Conservation (phyloP, 1,140 invertebrate genomes). For the Zophobas atratus region DNA sequence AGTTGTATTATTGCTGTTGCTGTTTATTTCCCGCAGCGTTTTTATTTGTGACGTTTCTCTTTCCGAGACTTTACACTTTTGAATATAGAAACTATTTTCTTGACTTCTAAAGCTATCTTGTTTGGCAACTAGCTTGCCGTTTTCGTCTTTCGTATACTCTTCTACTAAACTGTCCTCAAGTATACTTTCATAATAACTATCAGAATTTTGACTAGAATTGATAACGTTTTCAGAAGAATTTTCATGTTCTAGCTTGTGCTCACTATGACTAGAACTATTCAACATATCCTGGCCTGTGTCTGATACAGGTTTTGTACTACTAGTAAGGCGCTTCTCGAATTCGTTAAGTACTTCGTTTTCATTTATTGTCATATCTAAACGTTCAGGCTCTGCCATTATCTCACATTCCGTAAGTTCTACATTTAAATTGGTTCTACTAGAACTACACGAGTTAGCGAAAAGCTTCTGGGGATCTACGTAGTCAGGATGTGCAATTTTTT, state of each 20-base stretch:
- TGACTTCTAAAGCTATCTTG: conserved; percentile 63
- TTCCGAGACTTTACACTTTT: conserved; percentile 32
- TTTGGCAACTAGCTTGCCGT: conserved; percentile 59
- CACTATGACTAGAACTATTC: conserved; percentile 55
- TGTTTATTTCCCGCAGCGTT: conserved; percentile 30
- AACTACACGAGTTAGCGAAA: conserved; percentile 47
- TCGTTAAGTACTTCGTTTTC: conserved; percentile 65
- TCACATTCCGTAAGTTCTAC: conserved; percentile 37
- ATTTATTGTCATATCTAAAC: conserved; percentile 63
- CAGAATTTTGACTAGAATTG: conserved; percentile 62
- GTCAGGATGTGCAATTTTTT: conserved; percentile 88
- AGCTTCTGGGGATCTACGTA: conserved; percentile 81
- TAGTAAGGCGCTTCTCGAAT: conserved; percentile 59
- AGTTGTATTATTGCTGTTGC: conserved; percentile 10
- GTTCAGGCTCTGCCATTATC: conserved; percentile 55
- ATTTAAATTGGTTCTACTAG: conserved; percentile 37
- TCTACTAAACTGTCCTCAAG: conserved; percentile 63
- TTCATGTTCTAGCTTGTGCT: conserved; percentile 19
- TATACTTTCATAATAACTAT: conserved; percentile 66
- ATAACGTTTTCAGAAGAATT: conserved; percentile 31
- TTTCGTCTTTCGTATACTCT: conserved; percentile 59
- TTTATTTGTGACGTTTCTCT: conserved; percentile 1
- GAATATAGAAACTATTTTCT: conserved; percentile 43
- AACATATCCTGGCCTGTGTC: conserved; percentile 42
- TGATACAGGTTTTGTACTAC: conserved; percentile 44